Base-by-base conservation (phyloP, 2,797 vertebrate species). In the Carapus acus region DNA sequence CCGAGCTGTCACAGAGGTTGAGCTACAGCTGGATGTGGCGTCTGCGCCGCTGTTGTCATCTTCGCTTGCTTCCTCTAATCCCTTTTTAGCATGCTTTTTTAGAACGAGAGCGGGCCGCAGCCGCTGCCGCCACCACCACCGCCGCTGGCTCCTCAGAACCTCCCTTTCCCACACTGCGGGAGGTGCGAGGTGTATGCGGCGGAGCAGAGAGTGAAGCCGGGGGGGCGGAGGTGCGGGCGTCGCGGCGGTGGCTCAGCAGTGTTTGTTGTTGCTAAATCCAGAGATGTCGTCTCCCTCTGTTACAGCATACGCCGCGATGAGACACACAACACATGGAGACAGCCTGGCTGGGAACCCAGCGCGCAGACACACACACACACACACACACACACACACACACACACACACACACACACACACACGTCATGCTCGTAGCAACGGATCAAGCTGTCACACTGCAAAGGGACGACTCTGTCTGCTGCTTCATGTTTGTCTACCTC, bases 201-300 rank as follows among this genome's bases (percentile, higher is more conserved):
- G 50, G 18, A 41, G 19, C 55, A 73, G 48, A 7, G 44, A 42
- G 16, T 9, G 24, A 37, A 69, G 62, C n/a, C n/a, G n/a, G 62
- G 40, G 51, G 39, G 56, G 5, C 24, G 37, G 61, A 43, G 38
- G 55, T 48, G 18, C 49, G 54, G 46, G 65, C 61, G 58, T 66
- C 65, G 47, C 46, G 41, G 37, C 48, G 20, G 54, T 67, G 65
- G 73, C 61, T 21, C 13, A 12, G 42, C 29, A 36, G 20, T 62
- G 63, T 80, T 80, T 86, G 79, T 83, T 85, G 64, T 78, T 71
- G 61, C 37, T 64, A 49, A 67, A 48, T 58, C 69, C 61, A 68
- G 74, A 69, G 60, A 74, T 79, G 70, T 62, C 75, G 66, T 73
- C 64, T 70, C 74, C 69, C 66, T 79, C 67, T 75, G 69, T 67